A percentile compares a stretch with the other conserved stretches of the same genome.
phyloP scores from a whole-genome alignment of 1,140 invertebrate species.

The Paralvinella palmiformis region DNA sequence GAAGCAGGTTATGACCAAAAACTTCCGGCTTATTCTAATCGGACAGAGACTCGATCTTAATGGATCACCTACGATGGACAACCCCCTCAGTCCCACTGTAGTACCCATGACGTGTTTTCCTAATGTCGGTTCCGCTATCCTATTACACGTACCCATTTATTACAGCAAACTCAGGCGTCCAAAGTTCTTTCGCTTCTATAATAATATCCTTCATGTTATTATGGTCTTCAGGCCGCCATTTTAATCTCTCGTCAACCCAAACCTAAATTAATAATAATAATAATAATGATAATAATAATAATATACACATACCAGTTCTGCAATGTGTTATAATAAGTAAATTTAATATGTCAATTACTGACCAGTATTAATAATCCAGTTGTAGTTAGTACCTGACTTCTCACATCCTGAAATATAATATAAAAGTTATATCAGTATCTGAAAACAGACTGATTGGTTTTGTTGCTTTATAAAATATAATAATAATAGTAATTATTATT shows the following conservation, averaged over 20 bases:
- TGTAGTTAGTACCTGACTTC: constrained; percentile 1
- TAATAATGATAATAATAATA: neutral
- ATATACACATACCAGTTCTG: neutral
- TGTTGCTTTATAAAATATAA: no score
- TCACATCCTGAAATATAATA: constrained; percentile 1
- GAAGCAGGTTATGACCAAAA: no score
- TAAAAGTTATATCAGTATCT: neutral
- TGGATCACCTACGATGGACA: no score
- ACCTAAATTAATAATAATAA: constrained; percentile 5
- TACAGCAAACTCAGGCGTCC: constrained; percentile 22
- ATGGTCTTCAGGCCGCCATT: constrained; percentile 13
- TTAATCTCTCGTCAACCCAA: constrained; percentile 20
- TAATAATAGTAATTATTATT: no score
- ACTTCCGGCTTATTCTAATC: no score
- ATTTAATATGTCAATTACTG: no score
- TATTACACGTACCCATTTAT: constrained; percentile 24
- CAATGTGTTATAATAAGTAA: no score
- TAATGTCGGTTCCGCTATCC: no score
- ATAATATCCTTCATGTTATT: constrained; percentile 20
- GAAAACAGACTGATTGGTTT: no score
- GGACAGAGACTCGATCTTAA: no score
- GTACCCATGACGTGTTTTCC: no score
- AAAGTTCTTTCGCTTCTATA: constrained; percentile 13
- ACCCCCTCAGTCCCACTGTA: no score
- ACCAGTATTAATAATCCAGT: constrained; percentile 5